Evolutionary conservation across 2,113 vertebrate species (phyloP).

Genomic region (Bos javanicus): DNA sequence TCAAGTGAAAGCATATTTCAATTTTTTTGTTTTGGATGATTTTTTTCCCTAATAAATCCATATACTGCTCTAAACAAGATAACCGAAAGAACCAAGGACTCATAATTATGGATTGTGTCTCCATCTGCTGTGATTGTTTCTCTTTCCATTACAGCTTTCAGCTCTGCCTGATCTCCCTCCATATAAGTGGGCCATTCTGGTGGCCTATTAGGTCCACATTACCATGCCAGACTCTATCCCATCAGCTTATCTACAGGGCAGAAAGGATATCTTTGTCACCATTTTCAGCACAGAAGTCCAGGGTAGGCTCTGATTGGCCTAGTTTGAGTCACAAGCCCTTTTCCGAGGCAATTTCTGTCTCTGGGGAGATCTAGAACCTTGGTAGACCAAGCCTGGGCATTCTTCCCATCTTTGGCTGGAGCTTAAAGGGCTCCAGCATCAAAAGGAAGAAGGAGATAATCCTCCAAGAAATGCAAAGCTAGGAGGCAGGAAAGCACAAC

Average conservation of each 20-base stretch:
- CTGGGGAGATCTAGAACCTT: neutral
- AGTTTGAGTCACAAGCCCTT: neutral
- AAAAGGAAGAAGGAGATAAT: neutral
- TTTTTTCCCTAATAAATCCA: neutral
- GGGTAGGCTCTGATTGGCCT: neutral
- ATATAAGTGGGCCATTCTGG: neutral
- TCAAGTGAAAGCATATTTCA: neutral
- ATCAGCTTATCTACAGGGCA: neutral
- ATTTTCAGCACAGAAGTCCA: neutral
- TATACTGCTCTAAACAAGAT: neutral
- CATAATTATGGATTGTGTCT: neutral
- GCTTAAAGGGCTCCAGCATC: neutral
- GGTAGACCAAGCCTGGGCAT: neutral
- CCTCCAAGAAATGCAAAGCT: neutral
- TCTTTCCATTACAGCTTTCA: neutral
- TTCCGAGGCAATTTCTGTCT: neutral
- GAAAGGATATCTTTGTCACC: neutral
- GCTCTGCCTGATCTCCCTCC: neutral
- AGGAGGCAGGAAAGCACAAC: neutral
- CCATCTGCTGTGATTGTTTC: neutral
- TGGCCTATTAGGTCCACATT: neutral
- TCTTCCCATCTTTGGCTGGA: neutral
- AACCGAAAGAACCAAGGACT: neutral
- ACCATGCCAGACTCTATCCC: neutral
- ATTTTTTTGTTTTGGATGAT: neutral